phyloP scores from a whole-genome alignment of 2,113 vertebrate genomes.

The Indicator indicator region DNA sequence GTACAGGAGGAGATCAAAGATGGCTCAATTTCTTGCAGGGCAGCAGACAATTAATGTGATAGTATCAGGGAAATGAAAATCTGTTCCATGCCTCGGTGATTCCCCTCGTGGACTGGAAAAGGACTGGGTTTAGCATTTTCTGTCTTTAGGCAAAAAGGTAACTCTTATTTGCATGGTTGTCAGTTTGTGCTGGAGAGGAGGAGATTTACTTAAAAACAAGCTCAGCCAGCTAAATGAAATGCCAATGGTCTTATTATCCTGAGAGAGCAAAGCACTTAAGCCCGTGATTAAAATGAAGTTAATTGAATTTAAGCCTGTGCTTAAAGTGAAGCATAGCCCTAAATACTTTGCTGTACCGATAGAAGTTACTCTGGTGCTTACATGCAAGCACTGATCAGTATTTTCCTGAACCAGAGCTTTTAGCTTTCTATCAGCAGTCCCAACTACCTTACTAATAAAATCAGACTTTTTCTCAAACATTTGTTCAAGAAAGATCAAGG shows the following conservation, averaged over 20 bases:
- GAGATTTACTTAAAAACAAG: constrained; percentile 69
- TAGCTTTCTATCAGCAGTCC: neutral
- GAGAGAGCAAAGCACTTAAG: constrained; percentile 51
- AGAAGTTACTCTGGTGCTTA: neutral
- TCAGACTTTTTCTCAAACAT: neutral
- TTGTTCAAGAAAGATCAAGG: neutral
- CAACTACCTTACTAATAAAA: neutral
- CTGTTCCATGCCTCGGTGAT: constrained; percentile 36
- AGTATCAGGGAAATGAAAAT: constrained; percentile 64
- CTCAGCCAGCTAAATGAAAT: constrained; percentile 58
- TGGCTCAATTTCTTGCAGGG: constrained; percentile 10
- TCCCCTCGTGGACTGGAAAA: constrained; percentile 50
- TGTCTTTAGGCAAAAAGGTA: constrained; percentile 58
- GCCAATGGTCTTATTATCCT: constrained; percentile 20
- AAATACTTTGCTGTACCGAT: neutral
- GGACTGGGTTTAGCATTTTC: constrained; percentile 37
- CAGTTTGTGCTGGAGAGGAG: constrained; percentile 33
- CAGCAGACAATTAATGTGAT: constrained; percentile 58
- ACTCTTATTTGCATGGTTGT: constrained; percentile 60
- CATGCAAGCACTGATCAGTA: neutral
- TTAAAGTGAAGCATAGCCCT: constrained; percentile 22
- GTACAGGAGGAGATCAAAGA: constrained; percentile 56
- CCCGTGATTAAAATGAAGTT: constrained; percentile 52
- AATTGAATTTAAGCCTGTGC: constrained; percentile 34
- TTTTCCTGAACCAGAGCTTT: neutral